Base-by-base conservation (phyloP, 2,888 invertebrate genomes). In the Sphaerophoria rueppellii region DNA sequence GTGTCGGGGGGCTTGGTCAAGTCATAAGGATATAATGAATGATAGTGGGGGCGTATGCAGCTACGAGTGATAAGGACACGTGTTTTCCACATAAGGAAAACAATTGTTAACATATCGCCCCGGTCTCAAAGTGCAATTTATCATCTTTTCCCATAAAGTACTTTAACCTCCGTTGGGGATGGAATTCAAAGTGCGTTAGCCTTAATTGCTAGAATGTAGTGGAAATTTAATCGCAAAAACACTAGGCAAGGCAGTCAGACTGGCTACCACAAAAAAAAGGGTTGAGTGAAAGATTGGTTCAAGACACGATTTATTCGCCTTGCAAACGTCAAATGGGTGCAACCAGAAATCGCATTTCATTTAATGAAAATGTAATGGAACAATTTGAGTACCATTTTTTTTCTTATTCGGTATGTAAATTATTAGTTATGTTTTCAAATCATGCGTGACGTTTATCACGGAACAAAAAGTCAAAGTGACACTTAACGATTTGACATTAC, bases 71-170 rank as follows among this genome's bases (percentile, higher is more conserved):
- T 82, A 73, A 34, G 57, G 85, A 76, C 85, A 85, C 85, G 85
- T 85, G 85, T 81, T 81, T 70, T 65, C 63, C 76, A 43, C 76
- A 85, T 76, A 80, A 80, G 81, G 76, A 85, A 70, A 69, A 81
- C 85, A 81, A 76, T 85, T 81, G 85, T 81, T 81, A 81, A 81
- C 85, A 85, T 73, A 81, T 76, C 72, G 63, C 69, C 37, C 24
- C 24, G 24, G 24, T 57, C n/a, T 5, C n/a, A 24, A 58, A 85
- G 69, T 81, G 85, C 85, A 85, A 85, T 85, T 80, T 85, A 85
- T 85, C 85, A 81, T 85, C 46, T 12, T 54, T 69, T 48, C 34
- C 11, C 16, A 37, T 50, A 16, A 9, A 4, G 46, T 46, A 11
- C 4, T n/a, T 35, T n/a, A 16, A 61, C 61, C 43, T 43, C 24